phyloP scores from a whole-genome alignment of 1,140 invertebrate species.

The Scylla paramamosain region DNA sequence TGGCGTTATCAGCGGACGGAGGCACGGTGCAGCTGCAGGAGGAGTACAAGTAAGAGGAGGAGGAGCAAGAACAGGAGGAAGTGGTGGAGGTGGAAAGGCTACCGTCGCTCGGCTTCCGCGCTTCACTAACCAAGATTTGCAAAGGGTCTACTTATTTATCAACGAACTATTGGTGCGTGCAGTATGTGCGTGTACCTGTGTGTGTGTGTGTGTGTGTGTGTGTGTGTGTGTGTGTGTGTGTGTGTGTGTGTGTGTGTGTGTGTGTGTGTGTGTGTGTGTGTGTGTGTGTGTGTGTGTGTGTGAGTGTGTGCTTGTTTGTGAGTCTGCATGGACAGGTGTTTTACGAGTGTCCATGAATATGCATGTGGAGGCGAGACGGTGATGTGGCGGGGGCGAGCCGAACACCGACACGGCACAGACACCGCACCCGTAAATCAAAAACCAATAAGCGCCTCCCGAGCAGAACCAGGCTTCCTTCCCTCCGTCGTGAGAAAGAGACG shows the following conservation, averaged over 20 bases:
- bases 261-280: not conserved
- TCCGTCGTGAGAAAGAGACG: not conserved
- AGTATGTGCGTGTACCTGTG: not conserved
- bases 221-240: slow-evolving; percentile 13
- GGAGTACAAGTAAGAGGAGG: not conserved
- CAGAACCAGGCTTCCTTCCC: not conserved
- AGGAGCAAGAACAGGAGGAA: not conserved
- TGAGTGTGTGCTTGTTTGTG: not conserved
- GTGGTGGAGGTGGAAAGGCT: not conserved
- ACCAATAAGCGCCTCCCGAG: not conserved
- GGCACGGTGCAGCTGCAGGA: not conserved
- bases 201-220: slow-evolving; percentile 3
- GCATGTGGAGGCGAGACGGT: not conserved
- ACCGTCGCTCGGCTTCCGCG: too few species aligned
- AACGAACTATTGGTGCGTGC: not conserved
- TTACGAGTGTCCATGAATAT: not conserved
- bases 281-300: not conserved
- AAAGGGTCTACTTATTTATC: not conserved
- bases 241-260: slow-evolving; percentile 9
- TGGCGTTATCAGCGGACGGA: not conserved
- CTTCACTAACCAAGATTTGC: too few species aligned
- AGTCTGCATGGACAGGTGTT: not conserved
- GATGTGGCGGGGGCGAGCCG: not conserved
- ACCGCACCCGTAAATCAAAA: not conserved
- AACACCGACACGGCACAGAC: not conserved